phyloP scores from a whole-genome alignment of 2,113 vertebrate species.

The Oriolus oriolus region DNA sequence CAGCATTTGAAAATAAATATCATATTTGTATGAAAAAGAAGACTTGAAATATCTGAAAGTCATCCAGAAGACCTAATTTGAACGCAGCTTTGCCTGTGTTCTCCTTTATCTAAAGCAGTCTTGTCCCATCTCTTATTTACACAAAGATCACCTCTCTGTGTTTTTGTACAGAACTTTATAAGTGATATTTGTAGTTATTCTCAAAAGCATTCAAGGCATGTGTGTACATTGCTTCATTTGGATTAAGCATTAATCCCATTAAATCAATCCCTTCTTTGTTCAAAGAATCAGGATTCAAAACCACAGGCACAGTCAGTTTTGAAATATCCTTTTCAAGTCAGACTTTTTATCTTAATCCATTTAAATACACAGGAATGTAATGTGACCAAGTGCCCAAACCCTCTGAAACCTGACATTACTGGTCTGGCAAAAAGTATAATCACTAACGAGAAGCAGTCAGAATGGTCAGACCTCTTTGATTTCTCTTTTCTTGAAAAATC shows the following conservation, averaged over 20 bases:
- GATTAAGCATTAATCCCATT: constrained; percentile 52
- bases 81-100: neutral
- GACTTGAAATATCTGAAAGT: neutral
- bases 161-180: neutral
- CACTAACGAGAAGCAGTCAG: neutral
- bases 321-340: constrained; percentile 60
- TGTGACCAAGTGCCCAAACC: neutral
- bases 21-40: neutral
- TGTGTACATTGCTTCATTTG: constrained; percentile 31
- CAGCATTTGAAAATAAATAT: neutral
- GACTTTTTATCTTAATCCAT: constrained; percentile 52
- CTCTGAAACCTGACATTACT: neutral
- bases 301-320: constrained; percentile 46
- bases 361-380: constrained; percentile 42
- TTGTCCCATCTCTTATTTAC: neutral
- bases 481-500: neutral
- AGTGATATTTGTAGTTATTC: constrained; percentile 38
- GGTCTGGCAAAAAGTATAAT: neutral
- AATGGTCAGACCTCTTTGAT: neutral
- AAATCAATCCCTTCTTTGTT: constrained; percentile 59
- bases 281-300: constrained; percentile 56
- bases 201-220: constrained; percentile 47
- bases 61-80: neutral
- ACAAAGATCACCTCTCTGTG: neutral
- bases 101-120: neutral